A percentile compares a stretch with the other conserved stretches of the same genome.
Evolutionary conservation across 2,888 invertebrate genomes (phyloP).

Genomic region (Stenolophus ochropezus): DNA sequence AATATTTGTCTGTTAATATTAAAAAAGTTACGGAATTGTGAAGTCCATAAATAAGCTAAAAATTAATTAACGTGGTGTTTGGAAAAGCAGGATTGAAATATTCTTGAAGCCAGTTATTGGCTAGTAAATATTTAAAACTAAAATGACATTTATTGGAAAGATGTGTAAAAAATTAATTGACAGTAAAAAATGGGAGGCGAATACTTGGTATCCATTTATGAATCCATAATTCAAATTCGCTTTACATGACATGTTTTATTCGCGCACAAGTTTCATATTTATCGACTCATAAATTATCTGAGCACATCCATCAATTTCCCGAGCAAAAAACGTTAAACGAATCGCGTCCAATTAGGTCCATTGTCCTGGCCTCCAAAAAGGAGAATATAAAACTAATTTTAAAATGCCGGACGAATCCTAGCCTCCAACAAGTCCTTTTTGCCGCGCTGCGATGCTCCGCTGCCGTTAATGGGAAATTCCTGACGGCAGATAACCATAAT

Average conservation of each 20-base stretch:
- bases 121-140: background rate
- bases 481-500: slow-evolving; percentile 48
- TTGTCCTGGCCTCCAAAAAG: slow-evolving; percentile 40
- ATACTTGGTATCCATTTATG: slow-evolving; percentile 18
- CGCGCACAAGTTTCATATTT: slow-evolving; percentile 40
- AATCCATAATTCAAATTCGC: slow-evolving; percentile 40
- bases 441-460: slow-evolving; percentile 30
- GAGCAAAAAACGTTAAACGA: slow-evolving; percentile 45
- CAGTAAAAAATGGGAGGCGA: slow-evolving; percentile 10
- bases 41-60: no score
- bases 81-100: background rate
- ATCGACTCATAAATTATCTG: slow-evolving; percentile 49
- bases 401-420: slow-evolving; percentile 50
- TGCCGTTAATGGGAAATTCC: slow-evolving; percentile 47
- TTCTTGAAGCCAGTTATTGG: background rate
- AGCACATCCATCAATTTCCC: slow-evolving; percentile 45
- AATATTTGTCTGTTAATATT: no score
- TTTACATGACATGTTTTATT: slow-evolving; percentile 36
- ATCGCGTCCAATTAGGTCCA: slow-evolving; percentile 48
- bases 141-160: background rate
- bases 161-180: slow-evolving; percentile 18
- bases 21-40: no score
- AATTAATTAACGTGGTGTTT: background rate
- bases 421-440: slow-evolving; percentile 43
- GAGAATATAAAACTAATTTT: slow-evolving; percentile 55